Conservation (phyloP, 2,113 vertebrate genomes). For the Ailuropoda melanoleuca region DNA sequence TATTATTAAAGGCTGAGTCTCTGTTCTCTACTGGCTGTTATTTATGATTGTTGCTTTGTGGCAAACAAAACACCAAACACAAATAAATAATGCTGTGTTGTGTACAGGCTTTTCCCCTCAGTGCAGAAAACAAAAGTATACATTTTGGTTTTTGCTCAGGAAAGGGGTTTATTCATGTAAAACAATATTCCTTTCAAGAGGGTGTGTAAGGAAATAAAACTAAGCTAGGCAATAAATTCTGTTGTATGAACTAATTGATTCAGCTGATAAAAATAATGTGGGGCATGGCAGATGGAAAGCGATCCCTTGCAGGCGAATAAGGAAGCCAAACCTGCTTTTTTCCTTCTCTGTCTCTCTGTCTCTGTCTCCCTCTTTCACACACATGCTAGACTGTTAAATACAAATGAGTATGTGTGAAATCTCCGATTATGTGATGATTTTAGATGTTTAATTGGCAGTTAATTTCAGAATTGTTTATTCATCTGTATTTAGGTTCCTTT, state of each 20-base stretch:
- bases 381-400: background rate
- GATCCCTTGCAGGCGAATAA: background rate
- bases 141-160: background rate
- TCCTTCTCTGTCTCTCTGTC: background rate
- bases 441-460: background rate
- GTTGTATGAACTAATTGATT: slow-evolving; percentile 24
- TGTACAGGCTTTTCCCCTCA: background rate
- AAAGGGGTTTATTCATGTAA: slow-evolving; percentile 44
- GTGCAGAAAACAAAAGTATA: slow-evolving; percentile 56
- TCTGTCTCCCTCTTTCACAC: background rate
- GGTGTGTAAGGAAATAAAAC: background rate
- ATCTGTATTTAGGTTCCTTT: background rate
- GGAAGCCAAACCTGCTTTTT: fast-evolving
- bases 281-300: background rate
- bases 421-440: background rate
- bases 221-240: background rate
- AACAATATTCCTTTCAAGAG: slow-evolving; percentile 2
- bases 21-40: slow-evolving; percentile 31
- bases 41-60: slow-evolving; percentile 72
- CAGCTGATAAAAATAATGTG: background rate
- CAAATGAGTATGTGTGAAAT: background rate
- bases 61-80: slow-evolving; percentile 59
- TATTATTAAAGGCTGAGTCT: slow-evolving; percentile 69
- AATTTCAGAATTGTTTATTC: background rate
- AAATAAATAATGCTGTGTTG: slow-evolving; percentile 53